Evolutionary conservation across 1,140 invertebrate genomes (phyloP).

Genomic region (Hycleus cichorii): DNA sequence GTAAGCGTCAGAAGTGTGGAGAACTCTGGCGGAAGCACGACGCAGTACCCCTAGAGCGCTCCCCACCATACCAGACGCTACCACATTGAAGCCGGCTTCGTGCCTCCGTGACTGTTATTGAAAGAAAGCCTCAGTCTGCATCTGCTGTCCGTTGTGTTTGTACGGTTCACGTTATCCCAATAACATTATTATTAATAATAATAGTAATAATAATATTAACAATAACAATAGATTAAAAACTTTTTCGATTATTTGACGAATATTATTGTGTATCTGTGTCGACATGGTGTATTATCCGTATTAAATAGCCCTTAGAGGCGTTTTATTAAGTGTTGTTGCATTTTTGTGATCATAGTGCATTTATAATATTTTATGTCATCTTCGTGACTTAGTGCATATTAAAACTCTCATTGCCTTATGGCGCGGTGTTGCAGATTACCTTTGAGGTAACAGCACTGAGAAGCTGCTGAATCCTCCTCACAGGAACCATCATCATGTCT

Average conservation of each 20-base stretch:
- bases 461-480: constrained; percentile 28
- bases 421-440: constrained; percentile 38
- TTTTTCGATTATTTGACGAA: neutral
- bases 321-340: constrained; percentile 25
- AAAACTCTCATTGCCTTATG: constrained; percentile 34
- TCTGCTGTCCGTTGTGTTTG: constrained; percentile 26
- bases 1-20: constrained; percentile 10
- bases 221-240: neutral
- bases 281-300: neutral
- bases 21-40: constrained; percentile 30
- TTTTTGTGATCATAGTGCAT: constrained; percentile 13
- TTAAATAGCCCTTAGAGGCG: too few species aligned
- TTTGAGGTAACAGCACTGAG: constrained; percentile 38
- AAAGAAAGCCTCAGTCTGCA: constrained; percentile 28
- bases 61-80: constrained; percentile 33
- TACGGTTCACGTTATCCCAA: constrained; percentile 8
- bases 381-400: constrained; percentile 25
- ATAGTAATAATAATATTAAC: neutral
- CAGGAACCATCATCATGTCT: constrained; percentile 34
- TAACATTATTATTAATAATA: neutral
- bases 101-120: constrained; percentile 12
- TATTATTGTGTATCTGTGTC: neutral
- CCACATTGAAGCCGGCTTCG: constrained; percentile 21
- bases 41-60: constrained; percentile 37
- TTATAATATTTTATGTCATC: constrained; percentile 13